Percentiles rank a stretch among this genome's conserved stretches.
These are phyloP conservation scores for Sarcophaga variegata DNA, from an alignment of 2,888 invertebrate genomes.

Conservation along the genomic window DNA sequence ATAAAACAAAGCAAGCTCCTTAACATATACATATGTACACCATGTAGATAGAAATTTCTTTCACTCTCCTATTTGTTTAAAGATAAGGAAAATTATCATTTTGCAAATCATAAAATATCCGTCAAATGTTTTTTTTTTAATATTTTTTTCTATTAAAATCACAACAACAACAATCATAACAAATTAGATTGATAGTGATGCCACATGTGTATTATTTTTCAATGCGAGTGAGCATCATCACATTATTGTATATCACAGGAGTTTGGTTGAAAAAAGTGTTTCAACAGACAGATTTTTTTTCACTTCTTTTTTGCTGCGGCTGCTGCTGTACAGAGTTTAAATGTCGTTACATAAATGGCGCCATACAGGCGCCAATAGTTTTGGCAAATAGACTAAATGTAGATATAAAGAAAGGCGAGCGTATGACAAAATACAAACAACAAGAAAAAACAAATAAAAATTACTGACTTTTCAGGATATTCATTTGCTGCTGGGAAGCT, in stretches of 20 bases:
- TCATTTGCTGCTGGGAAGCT: conserved; percentile 37
- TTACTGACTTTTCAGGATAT: conserved; percentile 56
- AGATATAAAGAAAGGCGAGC: not conserved
- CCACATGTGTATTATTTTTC: conserved; percentile 35
- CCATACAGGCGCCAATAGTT: conserved; percentile 67
- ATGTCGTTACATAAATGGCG: conserved; percentile 51
- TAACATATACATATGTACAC: not conserved
- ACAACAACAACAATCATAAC: conserved; percentile 3
- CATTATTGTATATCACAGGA: conserved; percentile 11
- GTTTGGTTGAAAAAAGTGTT: conserved; percentile 50
- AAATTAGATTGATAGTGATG: conserved; percentile 44
- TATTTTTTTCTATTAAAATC: conserved; percentile 21
- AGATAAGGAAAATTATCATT: conserved; percentile 33
- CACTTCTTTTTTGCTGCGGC: not conserved
- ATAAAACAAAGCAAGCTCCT: conserved; percentile 19
- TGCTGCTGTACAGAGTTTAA: conserved; percentile 24
- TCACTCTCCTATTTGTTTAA: conserved; percentile 23
- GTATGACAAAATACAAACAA: too few species aligned
- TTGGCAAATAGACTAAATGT: conserved; percentile 61
- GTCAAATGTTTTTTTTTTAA: conserved; percentile 6
- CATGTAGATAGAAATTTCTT: too few species aligned
- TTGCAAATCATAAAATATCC: conserved; percentile 29
- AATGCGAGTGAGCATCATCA: not conserved
- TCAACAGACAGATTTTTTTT: conserved; percentile 49
- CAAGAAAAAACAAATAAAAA: conserved; percentile 30